Conservation (phyloP, 2,888 invertebrate species). For the Lasius fuliginosus region DNA sequence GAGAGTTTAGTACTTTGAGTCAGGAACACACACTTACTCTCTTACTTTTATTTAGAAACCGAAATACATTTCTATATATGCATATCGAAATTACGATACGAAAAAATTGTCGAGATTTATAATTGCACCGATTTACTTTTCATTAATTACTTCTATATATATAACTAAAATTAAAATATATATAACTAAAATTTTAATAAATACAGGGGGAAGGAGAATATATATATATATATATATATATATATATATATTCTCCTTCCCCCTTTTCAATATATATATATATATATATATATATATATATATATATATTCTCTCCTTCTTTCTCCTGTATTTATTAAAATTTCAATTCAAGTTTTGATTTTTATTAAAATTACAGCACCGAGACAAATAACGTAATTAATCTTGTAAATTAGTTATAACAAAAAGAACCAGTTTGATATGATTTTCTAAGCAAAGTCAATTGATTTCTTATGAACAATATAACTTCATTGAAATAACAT, state of each 20-base stretch:
- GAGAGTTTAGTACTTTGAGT: not conserved
- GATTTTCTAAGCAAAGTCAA: not conserved
- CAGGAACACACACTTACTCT: not conserved
- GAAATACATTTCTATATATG: not conserved
- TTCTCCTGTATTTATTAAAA: not conserved
- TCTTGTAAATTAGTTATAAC: not conserved
- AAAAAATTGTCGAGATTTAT: not conserved
- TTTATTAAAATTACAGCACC: not conserved
- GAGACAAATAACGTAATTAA: not conserved
- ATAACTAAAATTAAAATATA: too few relatives aligned
- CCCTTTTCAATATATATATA: too few relatives aligned
- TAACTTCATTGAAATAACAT: not conserved
- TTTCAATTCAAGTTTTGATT: not conserved
- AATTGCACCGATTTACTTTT: not conserved
- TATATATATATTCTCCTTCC: not conserved
- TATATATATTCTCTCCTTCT: not conserved
- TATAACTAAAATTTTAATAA: too few relatives aligned
- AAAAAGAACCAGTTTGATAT: not conserved
- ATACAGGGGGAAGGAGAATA: too few relatives aligned
- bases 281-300: too few relatives aligned
- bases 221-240: too few relatives aligned
- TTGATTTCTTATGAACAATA: not conserved
- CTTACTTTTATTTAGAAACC: not conserved
- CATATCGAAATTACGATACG: not conserved
- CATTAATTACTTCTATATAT: too few relatives aligned